Evolutionary conservation across 1,140 invertebrate species (phyloP), one percentile per base, ranked within the genome.

Genomic region (Lordiphosa mommai): DNA sequence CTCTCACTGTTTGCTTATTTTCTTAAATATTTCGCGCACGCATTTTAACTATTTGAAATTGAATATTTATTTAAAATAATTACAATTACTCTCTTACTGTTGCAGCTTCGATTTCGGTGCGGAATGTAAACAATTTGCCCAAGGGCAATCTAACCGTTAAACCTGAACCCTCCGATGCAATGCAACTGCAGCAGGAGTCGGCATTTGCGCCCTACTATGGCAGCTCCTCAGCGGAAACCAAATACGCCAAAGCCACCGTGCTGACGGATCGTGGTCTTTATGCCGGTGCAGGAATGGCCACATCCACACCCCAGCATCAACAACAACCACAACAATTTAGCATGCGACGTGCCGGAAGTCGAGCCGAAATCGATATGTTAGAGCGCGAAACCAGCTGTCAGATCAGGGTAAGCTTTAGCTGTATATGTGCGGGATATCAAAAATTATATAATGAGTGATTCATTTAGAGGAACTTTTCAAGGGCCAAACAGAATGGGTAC

Each of bases 341-440:
- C 16, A 60, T 88, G 61, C 52, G 86, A 40, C 82, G 84, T 30
- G 73, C 67, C 13, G 80, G 80, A 37, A 89, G 88, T 38, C 73
- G 88, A 16, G 88, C 86, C 58, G 88, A 89, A 73, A 88, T 88
- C 36, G 88, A 88, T 73, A 87, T 88, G 65, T 40, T 88, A 16
- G 87, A 89, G 34, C 74, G 86, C 27, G 87, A 89, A 57, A 89
- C 86, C 0, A 87, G 86, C 57, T 64, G 79, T 14, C 84, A 88
- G 65, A 88, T 89, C 40, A 66, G 80, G 84, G 88, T 89, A 71
- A 80, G 87, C 23, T 27, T 27, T 27, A 27, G 23, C 1, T 27
- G 7, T 27, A 6, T 27, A 4, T 6, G 6, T 2, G 23, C 0
- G 7, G 23, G 23, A 27, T 7, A 27, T 27, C 6, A 27, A 7